Evolutionary conservation across 2,888 invertebrate genomes (phyloP), one percentile per base, ranked within the genome.

Genomic region (Therioaphis trifolii): DNA sequence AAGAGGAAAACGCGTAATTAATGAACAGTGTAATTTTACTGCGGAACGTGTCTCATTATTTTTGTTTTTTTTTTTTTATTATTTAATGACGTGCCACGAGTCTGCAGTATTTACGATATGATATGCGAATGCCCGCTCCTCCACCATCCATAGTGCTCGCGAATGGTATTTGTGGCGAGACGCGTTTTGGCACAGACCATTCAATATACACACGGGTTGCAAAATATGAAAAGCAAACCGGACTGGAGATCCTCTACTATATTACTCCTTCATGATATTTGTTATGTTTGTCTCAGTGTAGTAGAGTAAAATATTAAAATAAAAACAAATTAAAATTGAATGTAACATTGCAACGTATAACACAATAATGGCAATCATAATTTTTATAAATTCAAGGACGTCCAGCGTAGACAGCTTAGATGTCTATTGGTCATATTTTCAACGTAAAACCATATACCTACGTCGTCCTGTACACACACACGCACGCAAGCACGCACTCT

Each of bases 351-450:
- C 66, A 11, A 35, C 58, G 24, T 27, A 14, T 14, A 18, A 21
- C 7, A 18, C 58, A 1, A 49, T 55, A 29, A 68, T 49, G 49
- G 35, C 61, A 80, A 69, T 52, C 21, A 68, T 84, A 21, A 79
- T 77, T 82, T 46, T 77, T 68, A 75, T 84, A 82, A 84, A 71
- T 82, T 63, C 82, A 82, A 75, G 75, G 74, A 82, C 82, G 24
- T 4, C 69, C 40, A 27, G 68, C 24, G 69, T 58, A 43, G n/a
- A n/a, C n/a, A n/a, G n/a, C n/a, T n/a, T n/a, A n/a, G 21, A 79
- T n/a, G 43, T 68, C 43, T 27, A 27, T 49, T 27, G 71, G 71
- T 49, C 27, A 71, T n/a, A 76, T 74, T 74, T 55, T 52, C n/a
- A 49, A 72, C n/a, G 18, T 49, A 49, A 49, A 18, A 49, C 49